Evolutionary conservation across 2,797 vertebrate species (phyloP).

Genomic region (Heterohyrax brucei): DNA sequence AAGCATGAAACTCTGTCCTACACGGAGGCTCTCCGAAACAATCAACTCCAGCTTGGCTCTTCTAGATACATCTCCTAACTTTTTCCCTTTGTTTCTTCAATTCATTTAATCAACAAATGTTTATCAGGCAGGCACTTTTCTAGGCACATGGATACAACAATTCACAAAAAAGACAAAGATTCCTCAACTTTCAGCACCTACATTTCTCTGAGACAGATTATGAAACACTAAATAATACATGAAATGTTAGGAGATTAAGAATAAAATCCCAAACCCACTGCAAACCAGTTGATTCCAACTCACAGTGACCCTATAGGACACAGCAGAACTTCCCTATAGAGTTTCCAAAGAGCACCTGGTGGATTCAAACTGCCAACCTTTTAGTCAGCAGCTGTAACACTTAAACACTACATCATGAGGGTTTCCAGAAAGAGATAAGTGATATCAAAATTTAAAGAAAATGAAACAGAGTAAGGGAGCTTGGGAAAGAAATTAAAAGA

Average conservation of each 20-base stretch:
- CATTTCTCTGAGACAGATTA: not conserved
- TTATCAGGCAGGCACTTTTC: conserved; percentile 2
- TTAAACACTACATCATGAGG: too few species aligned
- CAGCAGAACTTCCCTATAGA: too few species aligned
- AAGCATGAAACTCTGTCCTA: not conserved
- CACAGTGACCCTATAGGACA: too few species aligned
- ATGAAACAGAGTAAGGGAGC: conserved; percentile 30
- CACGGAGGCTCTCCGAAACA: not conserved
- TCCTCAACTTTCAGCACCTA: not conserved
- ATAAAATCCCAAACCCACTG: too few species aligned
- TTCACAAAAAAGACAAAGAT: not conserved
- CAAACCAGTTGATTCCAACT: too few species aligned
- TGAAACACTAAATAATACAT: conserved; percentile 3
- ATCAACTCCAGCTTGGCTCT: not conserved
- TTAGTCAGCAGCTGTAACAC: too few species aligned
- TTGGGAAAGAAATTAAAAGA: conserved; percentile 20
- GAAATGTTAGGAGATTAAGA: not conserved
- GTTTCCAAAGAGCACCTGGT: too few species aligned
- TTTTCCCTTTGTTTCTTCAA: conserved; percentile 4
- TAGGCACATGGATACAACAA: not conserved
- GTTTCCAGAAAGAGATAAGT: not conserved
- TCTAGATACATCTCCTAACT: not conserved
- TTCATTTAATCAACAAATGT: conserved; percentile 45
- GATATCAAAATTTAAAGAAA: conserved; percentile 2
- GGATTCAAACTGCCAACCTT: too few species aligned